phyloP scores from a whole-genome alignment of 2,113 vertebrate species.

The Lanius collurio region DNA sequence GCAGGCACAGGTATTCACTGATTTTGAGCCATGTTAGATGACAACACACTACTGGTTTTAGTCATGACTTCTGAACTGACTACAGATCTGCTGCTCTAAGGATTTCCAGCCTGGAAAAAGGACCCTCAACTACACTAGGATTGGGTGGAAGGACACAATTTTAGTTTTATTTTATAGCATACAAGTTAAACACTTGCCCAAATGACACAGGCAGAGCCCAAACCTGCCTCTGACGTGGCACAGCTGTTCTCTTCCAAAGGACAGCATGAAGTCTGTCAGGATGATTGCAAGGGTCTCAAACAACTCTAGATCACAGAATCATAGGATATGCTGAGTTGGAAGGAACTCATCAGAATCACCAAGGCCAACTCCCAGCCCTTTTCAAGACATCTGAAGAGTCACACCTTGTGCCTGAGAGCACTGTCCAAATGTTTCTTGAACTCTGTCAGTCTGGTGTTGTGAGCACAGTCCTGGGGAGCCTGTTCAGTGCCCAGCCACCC shows the following conservation, averaged over 20 bases:
- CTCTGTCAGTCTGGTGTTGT: background rate
- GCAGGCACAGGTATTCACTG: background rate
- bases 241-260: background rate
- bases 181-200: background rate
- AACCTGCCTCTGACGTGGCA: background rate
- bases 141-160: background rate
- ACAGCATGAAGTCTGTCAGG: background rate
- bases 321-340: background rate
- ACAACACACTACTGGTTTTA: background rate
- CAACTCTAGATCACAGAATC: background rate
- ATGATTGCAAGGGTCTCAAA: background rate
- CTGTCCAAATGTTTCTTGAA: background rate
- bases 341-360: background rate
- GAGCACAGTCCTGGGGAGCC: background rate
- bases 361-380: background rate
- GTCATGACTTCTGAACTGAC: background rate
- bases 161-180: background rate
- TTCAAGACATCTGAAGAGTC: background rate
- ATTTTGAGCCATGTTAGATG: background rate
- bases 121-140: background rate
- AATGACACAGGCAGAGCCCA: background rate
- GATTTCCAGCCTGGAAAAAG: background rate
- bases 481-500: background rate
- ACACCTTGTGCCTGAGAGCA: accelerated
- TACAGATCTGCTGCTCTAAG: background rate